Conservation (phyloP, 2,888 invertebrate genomes). For the Pseudeuparius sepicola region DNA sequence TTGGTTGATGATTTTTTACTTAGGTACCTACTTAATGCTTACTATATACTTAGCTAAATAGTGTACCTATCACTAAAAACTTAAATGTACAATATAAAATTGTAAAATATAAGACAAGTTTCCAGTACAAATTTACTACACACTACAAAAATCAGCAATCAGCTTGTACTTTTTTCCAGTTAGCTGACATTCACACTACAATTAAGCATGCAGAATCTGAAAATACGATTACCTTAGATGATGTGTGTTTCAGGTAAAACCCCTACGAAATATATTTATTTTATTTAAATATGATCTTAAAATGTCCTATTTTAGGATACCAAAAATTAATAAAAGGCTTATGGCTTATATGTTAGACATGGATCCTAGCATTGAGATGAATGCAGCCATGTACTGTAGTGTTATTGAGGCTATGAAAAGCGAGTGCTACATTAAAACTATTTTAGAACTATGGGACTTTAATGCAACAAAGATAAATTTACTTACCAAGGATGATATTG, state of each 20-base stretch:
- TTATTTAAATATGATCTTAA: conserved; percentile 3
- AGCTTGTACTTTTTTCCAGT: conserved; percentile 25
- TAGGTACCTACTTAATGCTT: too few relatives aligned
- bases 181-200: conserved; percentile 27
- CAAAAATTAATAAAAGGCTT: conserved; percentile 26
- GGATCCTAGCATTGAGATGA: conserved; percentile 49
- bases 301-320: conserved; percentile 24
- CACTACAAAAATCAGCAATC: too few relatives aligned
- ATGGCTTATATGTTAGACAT: conserved; percentile 16
- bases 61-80: too few relatives aligned
- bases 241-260: conserved; percentile 46
- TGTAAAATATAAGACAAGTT: too few relatives aligned
- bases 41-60: too few relatives aligned
- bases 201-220: conserved; percentile 26
- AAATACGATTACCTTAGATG: conserved; percentile 37
- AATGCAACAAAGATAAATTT: conserved; percentile 43
- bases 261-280: conserved; percentile 6
- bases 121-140: too few relatives aligned
- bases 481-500: conserved; percentile 51
- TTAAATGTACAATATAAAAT: too few relatives aligned
- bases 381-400: conserved; percentile 51
- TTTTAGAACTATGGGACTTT: conserved; percentile 63
- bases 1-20: too few relatives aligned
- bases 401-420: conserved; percentile 50
- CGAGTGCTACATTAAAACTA: conserved; percentile 53